These are phyloP conservation scores for Myotis vivesi DNA, from an alignment of 2,797 vertebrate species.

Conservation along the genomic window DNA sequence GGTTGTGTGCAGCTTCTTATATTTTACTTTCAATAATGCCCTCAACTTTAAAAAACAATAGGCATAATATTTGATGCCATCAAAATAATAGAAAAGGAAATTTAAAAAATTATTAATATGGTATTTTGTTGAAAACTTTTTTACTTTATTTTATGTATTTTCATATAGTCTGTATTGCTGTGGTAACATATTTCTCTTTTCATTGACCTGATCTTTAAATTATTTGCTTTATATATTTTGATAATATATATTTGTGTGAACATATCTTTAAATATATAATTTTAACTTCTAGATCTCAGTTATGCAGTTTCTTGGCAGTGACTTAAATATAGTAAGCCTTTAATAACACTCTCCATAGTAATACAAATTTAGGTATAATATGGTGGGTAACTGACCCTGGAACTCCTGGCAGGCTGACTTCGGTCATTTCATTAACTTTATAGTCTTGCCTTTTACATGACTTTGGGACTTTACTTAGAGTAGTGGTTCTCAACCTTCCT, in stretches of 20 bases:
- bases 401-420: background rate
- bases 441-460: background rate
- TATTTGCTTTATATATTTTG: constrained; percentile 5
- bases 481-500: no score
- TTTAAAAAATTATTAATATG: background rate
- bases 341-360: background rate
- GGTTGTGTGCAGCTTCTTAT: constrained; percentile 3
- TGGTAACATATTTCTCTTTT: constrained; percentile 12
- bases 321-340: constrained; percentile 3
- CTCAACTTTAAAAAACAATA: background rate
- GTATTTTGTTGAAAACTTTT: constrained; percentile 1
- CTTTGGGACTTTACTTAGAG: background rate
- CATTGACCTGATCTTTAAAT: background rate
- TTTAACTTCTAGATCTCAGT: background rate
- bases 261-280: background rate
- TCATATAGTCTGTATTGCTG: background rate
- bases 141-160: background rate
- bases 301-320: background rate
- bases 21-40: constrained; percentile 24
- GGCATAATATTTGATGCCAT: background rate
- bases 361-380: background rate
- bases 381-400: background rate
- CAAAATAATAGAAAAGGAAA: background rate
- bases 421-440: constrained; percentile 21
- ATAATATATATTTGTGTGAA: background rate